Conservation (phyloP, 1,140 invertebrate species). For the Drosophila watanabei region DNA sequence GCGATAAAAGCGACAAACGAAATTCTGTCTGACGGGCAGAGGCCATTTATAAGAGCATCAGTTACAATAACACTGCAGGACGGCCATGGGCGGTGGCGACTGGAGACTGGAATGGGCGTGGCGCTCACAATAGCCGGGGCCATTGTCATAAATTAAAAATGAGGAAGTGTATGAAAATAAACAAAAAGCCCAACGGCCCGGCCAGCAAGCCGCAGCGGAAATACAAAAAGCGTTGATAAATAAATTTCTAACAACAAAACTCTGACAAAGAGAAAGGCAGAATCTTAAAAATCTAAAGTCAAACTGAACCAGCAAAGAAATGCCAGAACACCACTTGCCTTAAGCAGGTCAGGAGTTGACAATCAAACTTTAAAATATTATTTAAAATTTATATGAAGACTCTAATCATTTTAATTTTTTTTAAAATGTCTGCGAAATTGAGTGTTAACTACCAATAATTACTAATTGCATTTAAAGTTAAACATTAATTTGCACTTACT, state of each 20-base stretch:
- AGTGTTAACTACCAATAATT: no score
- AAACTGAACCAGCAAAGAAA: slow-evolving; percentile 8
- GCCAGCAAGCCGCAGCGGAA: slow-evolving; percentile 60
- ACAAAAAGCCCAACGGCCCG: slow-evolving; percentile 74
- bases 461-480: no score
- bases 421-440: no score
- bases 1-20: slow-evolving; percentile 81
- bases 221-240: slow-evolving; percentile 81
- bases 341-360: slow-evolving; percentile 3
- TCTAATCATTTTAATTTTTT: neutral
- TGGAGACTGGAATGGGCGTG: slow-evolving; percentile 38
- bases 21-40: slow-evolving; percentile 70
- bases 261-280: slow-evolving; percentile 7
- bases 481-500: no score
- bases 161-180: slow-evolving; percentile 82
- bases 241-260: slow-evolving; percentile 63
- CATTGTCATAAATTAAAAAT: slow-evolving; percentile 85
- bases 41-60: slow-evolving; percentile 83
- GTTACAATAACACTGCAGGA: slow-evolving; percentile 75
- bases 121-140: slow-evolving; percentile 65
- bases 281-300: slow-evolving; percentile 27
- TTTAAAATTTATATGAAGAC: neutral
- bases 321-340: neutral
- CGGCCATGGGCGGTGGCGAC: neutral
- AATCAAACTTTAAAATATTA: neutral